Evolutionary conservation across 2,113 vertebrate species (phyloP), one percentile per base, ranked within the genome.

Genomic region (Tragelaphus imberbis): DNA sequence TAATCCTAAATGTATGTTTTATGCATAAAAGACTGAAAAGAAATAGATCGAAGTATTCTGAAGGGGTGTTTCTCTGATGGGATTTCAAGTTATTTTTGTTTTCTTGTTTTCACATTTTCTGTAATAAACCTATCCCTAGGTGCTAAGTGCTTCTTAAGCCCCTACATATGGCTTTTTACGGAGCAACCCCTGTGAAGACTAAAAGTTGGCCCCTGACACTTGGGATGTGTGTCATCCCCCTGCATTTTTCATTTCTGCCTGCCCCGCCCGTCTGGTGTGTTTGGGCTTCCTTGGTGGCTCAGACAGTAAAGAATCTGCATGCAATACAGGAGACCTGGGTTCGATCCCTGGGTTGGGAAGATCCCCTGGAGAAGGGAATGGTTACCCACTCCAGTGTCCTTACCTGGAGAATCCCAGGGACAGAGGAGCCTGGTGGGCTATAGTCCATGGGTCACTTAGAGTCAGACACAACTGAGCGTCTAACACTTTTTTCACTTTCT

Each of bases 81-180:
- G 33, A 53, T 68, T 80, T 77, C 56, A 59, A 40, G 40, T 88
- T 88, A 59, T 71, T 97, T 90, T 86, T 40, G 33, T 40, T 88
- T 94, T 61, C 75, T 90, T 93, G 6, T 44, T 95, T 93, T 71
- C 51, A 40, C 4, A 28, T n/a, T 81, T 79, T 68, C 75, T 90
- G 2, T 51, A 44, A 16, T 61, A 59, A 95, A 88, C 28, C 7
- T 94, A 84, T 56, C 27, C 28, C 8, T 17, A 86, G 85, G 21
- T 51, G 19, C 87, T 80, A 44, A 33, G 7, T 33, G 12, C 51
- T 56, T 87, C 61, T 19, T 44, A 58, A 55, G 28, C 40, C 25
- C 79, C 36, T 56, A 2, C 27, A 9, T 36, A 7, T 30, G 15
- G 16, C 36, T n/a, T 11, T 51, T 33, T 8, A 23, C 94, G 7